Conservation (phyloP, 1,140 invertebrate species). For the Vollenhovia emeryi region DNA sequence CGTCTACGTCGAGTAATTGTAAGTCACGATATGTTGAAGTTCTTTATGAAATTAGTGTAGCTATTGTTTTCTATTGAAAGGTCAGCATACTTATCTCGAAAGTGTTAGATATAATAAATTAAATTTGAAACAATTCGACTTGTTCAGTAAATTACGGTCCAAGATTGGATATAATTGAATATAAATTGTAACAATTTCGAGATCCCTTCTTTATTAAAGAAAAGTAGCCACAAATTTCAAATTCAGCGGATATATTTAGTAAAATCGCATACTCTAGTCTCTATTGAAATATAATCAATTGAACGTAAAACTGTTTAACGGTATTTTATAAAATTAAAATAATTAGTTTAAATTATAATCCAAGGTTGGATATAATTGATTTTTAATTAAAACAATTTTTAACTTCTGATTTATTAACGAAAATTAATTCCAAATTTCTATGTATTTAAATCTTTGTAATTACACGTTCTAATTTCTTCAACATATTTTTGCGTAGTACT, state of each 20-base stretch:
- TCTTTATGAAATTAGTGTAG: neutral
- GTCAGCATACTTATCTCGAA: neutral
- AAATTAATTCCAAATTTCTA: neutral
- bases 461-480: neutral
- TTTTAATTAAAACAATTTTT: neutral
- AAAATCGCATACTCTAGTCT: too few relatives aligned
- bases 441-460: neutral
- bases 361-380: neutral
- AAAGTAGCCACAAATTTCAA: too few relatives aligned
- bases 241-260: too few relatives aligned
- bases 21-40: neutral
- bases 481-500: neutral
- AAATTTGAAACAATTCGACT: too few relatives aligned
- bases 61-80: neutral
- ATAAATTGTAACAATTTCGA: too few relatives aligned
- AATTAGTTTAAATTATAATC: constrained; percentile 2
- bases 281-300: neutral
- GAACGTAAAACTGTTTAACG: neutral
- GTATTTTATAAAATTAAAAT: neutral
- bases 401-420: neutral
- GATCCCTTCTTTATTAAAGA: too few relatives aligned
- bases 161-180: too few relatives aligned
- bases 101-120: neutral
- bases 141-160: too few relatives aligned
- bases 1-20: neutral